Percentiles rank a stretch among this genome's conserved stretches.
These are phyloP conservation scores for Eristalis tenax DNA, from an alignment of 2,888 invertebrate species.

Conservation along the genomic window DNA sequence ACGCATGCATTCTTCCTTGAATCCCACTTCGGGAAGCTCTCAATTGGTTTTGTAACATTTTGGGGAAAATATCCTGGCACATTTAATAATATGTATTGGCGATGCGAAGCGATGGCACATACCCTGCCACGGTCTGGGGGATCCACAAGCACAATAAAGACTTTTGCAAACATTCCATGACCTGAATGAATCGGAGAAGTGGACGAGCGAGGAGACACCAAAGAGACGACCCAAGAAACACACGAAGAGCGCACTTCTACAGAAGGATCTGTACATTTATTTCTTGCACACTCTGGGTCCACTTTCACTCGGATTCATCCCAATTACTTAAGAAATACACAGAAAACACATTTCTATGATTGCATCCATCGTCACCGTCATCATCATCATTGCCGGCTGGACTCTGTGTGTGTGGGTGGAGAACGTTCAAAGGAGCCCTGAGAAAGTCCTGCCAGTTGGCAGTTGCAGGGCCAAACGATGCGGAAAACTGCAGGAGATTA, in stretches of 20 bases:
- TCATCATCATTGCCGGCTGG: neutral
- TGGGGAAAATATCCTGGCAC: slow-evolving; percentile 19
- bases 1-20: neutral
- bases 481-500: slow-evolving; percentile 66
- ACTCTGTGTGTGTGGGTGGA: neutral
- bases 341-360: slow-evolving; percentile 67
- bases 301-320: slow-evolving; percentile 52
- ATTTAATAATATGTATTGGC: slow-evolving; percentile 29
- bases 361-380: slow-evolving; percentile 30
- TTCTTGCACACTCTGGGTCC: slow-evolving; percentile 16
- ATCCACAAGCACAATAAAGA: slow-evolving; percentile 40
- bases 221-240: no score
- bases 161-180: slow-evolving; percentile 45
- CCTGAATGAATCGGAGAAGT: neutral
- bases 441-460: slow-evolving; percentile 25
- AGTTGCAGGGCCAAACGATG: slow-evolving; percentile 53
- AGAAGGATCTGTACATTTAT: slow-evolving; percentile 61
- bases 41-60: slow-evolving; percentile 36
- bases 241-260: slow-evolving; percentile 4
- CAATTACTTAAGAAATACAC: slow-evolving; percentile 71
- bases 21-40: slow-evolving; percentile 5
- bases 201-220: no score
- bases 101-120: neutral
- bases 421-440: slow-evolving; percentile 20
- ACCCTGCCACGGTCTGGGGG: neutral